Base-by-base conservation (phyloP, 2,888 invertebrate genomes). In the Teinopalpus imperialis region DNA sequence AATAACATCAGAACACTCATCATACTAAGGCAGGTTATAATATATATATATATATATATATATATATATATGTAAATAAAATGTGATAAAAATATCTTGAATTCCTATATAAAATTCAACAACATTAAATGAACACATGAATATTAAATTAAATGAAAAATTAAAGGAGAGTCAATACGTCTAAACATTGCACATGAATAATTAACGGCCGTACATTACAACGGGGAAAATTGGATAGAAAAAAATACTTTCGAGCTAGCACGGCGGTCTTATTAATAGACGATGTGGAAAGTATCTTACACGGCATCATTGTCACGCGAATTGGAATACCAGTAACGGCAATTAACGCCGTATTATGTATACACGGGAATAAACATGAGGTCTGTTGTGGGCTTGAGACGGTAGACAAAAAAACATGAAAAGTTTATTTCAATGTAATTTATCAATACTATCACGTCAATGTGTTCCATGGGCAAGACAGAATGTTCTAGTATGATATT, bases 171-270 rank as follows among this genome's bases (percentile, higher is more conserved):
- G 34, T 24, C 34, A 27, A 32, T 20, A 26, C 32, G 18, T 20
- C 37, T 13, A 7, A 10, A 9, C 43, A 9, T 21, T 2, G 27
- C 7, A 23, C 30, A 44, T 46, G 27, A 46, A 40, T 40, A 34
- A 29, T 46, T 30, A 40, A 23, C 27, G 6, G 2, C 14, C 9
- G 41, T 39, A 63, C 81, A 85, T 85, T 69, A 79, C 80, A 79
- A 56, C 63, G 81, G 81, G 74, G 82, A 80, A 82, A 85, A 77
- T 72, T 58, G 23, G 14, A 52, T 45, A 55, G 36, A 36, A 64
- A 69, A 81, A 81, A 74, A 62, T 77, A 85, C 82, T 85, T 83
- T 85, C 85, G 46, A 76, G 69, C 37, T 47, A 24, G 31, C 36
- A 48, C 52, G 52, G 52, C 61, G 61, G 67, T 75, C 74, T 73